Conservation (phyloP, 2,888 invertebrate species). For the Chrysina gloriosa region DNA sequence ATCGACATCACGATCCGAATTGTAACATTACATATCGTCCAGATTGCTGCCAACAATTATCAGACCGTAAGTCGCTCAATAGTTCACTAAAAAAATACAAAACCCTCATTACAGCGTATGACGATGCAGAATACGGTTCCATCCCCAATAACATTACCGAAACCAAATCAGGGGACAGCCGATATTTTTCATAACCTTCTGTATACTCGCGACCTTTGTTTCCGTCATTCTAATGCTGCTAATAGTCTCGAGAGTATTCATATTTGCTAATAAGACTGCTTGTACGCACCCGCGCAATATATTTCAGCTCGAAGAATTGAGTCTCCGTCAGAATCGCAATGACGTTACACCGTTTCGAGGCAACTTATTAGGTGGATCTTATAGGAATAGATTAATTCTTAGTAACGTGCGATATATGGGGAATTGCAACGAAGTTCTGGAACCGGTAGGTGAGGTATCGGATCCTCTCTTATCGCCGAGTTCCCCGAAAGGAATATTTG, state of each 20-base stretch:
- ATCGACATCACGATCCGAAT: slow-evolving; percentile 63
- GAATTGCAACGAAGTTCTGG: slow-evolving; percentile 34
- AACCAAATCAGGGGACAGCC: slow-evolving; percentile 54
- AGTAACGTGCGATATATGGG: slow-evolving; percentile 37
- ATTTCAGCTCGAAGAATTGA: slow-evolving; percentile 21
- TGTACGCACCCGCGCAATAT: slow-evolving; percentile 38
- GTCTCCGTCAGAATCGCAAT: slow-evolving; percentile 21
- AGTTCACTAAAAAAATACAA: neutral
- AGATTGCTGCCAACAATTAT: slow-evolving; percentile 63
- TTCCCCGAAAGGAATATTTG: slow-evolving; percentile 34
- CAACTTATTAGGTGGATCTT: slow-evolving; percentile 24
- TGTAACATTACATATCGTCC: slow-evolving; percentile 65
- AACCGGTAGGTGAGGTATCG: slow-evolving; percentile 52
- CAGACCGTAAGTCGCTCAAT: slow-evolving; percentile 58
- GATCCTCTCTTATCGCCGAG: slow-evolving; percentile 56
- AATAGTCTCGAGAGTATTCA: slow-evolving; percentile 60
- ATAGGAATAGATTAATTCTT: slow-evolving; percentile 34
- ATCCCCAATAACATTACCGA: slow-evolving; percentile 53
- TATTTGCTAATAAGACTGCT: slow-evolving; percentile 58
- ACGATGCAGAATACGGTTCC: slow-evolving; percentile 58
- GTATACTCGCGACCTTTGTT: slow-evolving; percentile 58
- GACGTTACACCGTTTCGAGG: slow-evolving; percentile 8
- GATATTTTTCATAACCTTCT: slow-evolving; percentile 62
- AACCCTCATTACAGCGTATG: slow-evolving; percentile 55
- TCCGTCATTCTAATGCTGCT: slow-evolving; percentile 60